Evolutionary conservation across 2,113 vertebrate species (phyloP).

Genomic region (Neopipo cinnamomea): DNA sequence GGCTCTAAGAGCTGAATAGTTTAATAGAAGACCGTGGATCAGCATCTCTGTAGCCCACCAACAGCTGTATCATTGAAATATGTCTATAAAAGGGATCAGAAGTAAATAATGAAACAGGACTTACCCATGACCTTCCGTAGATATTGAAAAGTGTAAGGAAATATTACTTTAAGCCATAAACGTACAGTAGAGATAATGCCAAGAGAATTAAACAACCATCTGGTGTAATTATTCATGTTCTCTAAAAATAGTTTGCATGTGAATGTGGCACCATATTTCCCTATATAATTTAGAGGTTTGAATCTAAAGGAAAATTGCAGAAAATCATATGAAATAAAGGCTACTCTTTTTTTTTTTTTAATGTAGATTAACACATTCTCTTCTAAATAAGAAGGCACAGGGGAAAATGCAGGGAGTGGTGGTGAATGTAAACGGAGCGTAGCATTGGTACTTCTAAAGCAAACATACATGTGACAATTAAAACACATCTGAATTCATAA

Average conservation of each 20-base stretch:
- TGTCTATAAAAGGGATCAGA: constrained; percentile 27
- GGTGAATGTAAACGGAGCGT: not conserved
- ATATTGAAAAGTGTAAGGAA: constrained; percentile 67
- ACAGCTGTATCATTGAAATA: constrained; percentile 37
- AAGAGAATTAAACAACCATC: constrained; percentile 77
- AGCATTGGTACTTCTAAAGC: not conserved
- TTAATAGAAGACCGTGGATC: constrained; percentile 38
- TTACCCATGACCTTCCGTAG: constrained; percentile 22
- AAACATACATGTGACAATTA: not conserved
- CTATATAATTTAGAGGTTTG: constrained; percentile 59
- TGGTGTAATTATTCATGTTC: constrained; percentile 74
- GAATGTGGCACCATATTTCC: constrained; percentile 58
- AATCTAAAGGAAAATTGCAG: constrained; percentile 50
- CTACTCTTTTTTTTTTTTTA: not conserved
- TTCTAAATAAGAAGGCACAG: not conserved
- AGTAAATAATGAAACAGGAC: constrained; percentile 38
- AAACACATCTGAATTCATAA: not conserved
- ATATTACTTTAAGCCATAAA: constrained; percentile 68
- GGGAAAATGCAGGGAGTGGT: not conserved
- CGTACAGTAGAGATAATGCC: constrained; percentile 74
- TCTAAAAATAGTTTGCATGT: constrained; percentile 75
- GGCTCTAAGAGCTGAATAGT: not conserved
- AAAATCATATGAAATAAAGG: constrained; percentile 42
- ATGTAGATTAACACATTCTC: not conserved
- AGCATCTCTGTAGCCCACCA: constrained; percentile 31